These are phyloP conservation scores for Alligator mississippiensis DNA, from an alignment of 2,113 vertebrate species.

Conservation along the genomic window DNA sequence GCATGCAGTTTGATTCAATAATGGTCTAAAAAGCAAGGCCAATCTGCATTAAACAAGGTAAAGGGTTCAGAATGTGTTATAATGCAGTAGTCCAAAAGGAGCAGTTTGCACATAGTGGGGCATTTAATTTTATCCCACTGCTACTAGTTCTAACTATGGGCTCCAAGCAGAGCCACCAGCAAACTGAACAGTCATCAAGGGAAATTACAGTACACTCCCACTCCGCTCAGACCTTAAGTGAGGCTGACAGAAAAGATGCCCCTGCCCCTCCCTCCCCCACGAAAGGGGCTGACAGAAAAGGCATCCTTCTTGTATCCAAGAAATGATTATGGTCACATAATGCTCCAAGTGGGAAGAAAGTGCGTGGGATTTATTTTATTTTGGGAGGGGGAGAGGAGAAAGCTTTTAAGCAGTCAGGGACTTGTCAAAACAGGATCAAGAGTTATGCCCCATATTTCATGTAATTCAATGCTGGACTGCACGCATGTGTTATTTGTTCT, in stretches of 20 bases:
- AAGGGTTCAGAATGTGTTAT: constrained; percentile 7
- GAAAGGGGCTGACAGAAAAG: constrained; percentile 22
- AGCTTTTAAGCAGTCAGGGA: constrained; percentile 46
- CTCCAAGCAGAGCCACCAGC: neutral
- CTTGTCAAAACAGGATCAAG: constrained; percentile 47
- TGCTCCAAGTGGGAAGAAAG: constrained; percentile 53
- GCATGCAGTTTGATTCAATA: neutral
- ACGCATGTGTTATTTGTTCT: constrained; percentile 56
- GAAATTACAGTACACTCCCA: neutral
- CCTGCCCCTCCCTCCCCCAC: neutral
- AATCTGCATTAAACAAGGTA: neutral
- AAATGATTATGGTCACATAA: constrained; percentile 24
- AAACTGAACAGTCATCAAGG: neutral
- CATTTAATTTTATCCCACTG: constrained; percentile 23
- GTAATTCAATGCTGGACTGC: constrained; percentile 29
- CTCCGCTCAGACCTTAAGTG: rapidly evolving
- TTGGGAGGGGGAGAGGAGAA: neutral
- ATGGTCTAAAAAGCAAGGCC: neutral
- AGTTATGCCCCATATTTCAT: constrained; percentile 40
- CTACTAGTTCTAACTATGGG: neutral
- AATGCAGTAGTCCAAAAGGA: neutral
- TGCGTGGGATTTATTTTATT: constrained; percentile 44
- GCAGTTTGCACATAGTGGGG: constrained; percentile 15
- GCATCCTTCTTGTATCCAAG: constrained; percentile 43
- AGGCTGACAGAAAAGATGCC: rapidly evolving